Conservation (phyloP, 2,888 invertebrate species). For the Leucophora obtusa region DNA sequence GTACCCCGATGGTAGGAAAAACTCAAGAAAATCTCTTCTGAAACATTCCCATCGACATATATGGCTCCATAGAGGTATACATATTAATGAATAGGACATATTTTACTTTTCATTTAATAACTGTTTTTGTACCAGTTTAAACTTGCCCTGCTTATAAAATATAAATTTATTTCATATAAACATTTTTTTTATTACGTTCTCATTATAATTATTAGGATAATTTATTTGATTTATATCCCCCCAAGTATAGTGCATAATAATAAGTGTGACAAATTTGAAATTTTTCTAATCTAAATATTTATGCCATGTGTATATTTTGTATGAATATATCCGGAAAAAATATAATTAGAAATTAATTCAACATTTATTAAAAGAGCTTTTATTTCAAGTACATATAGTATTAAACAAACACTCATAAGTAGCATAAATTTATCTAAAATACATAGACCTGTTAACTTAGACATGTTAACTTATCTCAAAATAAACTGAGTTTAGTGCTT, state of each 20-base stretch:
- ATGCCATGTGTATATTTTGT: not conserved
- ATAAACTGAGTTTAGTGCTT: too few relatives aligned
- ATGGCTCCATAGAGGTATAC: too few relatives aligned
- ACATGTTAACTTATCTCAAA: too few relatives aligned
- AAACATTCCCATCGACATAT: too few relatives aligned
- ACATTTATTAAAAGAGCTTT: constrained; percentile 21
- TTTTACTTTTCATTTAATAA: too few relatives aligned
- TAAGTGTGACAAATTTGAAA: not conserved
- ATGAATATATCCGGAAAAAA: not conserved
- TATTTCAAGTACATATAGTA: constrained; percentile 20
- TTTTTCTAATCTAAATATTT: not conserved
- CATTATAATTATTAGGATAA: not conserved
- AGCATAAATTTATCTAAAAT: not conserved
- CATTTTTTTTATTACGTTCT: not conserved
- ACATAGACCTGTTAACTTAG: too few relatives aligned
- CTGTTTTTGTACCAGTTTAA: too few relatives aligned
- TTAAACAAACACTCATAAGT: constrained; percentile 13
- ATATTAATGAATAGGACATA: too few relatives aligned
- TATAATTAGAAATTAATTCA: constrained; percentile 37
- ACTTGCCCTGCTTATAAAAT: too few relatives aligned
- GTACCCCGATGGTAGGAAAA: too few relatives aligned
- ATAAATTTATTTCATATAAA: not conserved
- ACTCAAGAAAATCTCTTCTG: too few relatives aligned
- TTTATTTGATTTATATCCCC: not conserved
- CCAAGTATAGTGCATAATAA: not conserved